These are phyloP conservation scores for Tetragnatha versicolor DNA, from an alignment of 1,140 invertebrate species.

Conservation along the genomic window DNA sequence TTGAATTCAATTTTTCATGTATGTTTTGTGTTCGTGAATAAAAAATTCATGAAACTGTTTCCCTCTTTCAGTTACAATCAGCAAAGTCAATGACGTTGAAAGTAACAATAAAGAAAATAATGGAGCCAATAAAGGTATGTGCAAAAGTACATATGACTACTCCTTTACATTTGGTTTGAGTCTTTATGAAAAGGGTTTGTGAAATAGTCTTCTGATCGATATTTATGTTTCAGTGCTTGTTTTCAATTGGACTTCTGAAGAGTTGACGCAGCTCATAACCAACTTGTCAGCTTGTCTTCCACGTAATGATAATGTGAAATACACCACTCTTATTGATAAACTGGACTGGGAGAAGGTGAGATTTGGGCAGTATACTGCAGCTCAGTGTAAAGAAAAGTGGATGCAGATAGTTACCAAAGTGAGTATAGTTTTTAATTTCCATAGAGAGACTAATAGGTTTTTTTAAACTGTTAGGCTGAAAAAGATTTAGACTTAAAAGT, in stretches of 20 bases:
- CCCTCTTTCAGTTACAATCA: slow-evolving; percentile 22
- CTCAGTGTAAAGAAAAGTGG: slow-evolving; percentile 66
- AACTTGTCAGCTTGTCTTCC: slow-evolving; percentile 56
- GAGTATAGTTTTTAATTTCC: background rate
- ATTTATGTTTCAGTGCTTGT: slow-evolving; percentile 44
- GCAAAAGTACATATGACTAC: background rate
- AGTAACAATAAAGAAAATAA: slow-evolving; percentile 46
- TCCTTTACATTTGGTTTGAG: background rate
- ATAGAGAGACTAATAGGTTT: background rate
- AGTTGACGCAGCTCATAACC: slow-evolving; percentile 57
- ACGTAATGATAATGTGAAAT: slow-evolving; percentile 59
- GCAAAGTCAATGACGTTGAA: slow-evolving; percentile 44
- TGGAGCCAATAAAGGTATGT: slow-evolving; percentile 33
- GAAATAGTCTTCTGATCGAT: too few relatives aligned
- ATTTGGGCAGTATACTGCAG: slow-evolving; percentile 59
- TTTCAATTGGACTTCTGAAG: slow-evolving; percentile 56
- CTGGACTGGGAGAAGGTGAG: slow-evolving; percentile 59
- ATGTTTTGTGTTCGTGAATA: too few relatives aligned
- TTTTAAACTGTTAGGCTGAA: background rate
- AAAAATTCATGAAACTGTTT: too few relatives aligned
- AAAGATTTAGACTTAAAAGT: too few relatives aligned
- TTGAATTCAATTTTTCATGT: too few relatives aligned
- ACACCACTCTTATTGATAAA: slow-evolving; percentile 57
- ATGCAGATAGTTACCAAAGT: slow-evolving; percentile 59
- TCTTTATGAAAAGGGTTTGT: too few relatives aligned